Conservation (phyloP, 2,797 vertebrate species). For the Percopsis omiscomaycus region DNA sequence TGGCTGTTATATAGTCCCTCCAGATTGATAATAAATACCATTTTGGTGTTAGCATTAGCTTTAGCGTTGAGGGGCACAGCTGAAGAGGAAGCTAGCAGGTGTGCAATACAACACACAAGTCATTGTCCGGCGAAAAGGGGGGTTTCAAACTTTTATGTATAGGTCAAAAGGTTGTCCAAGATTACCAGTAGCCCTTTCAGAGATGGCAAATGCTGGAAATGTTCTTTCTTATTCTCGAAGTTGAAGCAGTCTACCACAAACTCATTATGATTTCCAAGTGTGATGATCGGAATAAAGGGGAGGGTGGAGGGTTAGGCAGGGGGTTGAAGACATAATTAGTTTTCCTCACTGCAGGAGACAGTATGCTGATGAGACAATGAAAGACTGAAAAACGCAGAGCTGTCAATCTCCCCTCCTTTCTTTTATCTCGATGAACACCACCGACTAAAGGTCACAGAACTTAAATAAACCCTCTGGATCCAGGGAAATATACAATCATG, state of each 20-base stretch:
- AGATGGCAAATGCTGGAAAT: conserved; percentile 43
- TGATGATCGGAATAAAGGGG: conserved; percentile 74
- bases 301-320: conserved; percentile 57
- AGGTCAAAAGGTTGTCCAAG: conserved; percentile 61
- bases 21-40: conserved; percentile 61
- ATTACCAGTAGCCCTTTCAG: conserved; percentile 58
- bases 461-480: conserved; percentile 27
- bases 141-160: conserved; percentile 45
- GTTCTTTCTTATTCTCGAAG: conserved; percentile 35
- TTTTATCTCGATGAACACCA: conserved; percentile 64
- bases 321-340: conserved; percentile 80
- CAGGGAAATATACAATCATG: conserved; percentile 15
- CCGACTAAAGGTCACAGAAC: conserved; percentile 51
- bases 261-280: conserved; percentile 77
- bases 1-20: conserved; percentile 72
- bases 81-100: conserved; percentile 63
- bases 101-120: conserved; percentile 40
- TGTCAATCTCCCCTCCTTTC: conserved; percentile 68
- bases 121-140: conserved; percentile 36
- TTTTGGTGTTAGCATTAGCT: conserved; percentile 21
- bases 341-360: conserved; percentile 79
- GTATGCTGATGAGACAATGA: conserved; percentile 78
- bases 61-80: conserved; percentile 26
- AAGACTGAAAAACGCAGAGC: conserved; percentile 53
- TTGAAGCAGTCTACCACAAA: conserved; percentile 68